phyloP scores from a whole-genome alignment of 2,888 invertebrate species.

The Rotaria macrura region DNA sequence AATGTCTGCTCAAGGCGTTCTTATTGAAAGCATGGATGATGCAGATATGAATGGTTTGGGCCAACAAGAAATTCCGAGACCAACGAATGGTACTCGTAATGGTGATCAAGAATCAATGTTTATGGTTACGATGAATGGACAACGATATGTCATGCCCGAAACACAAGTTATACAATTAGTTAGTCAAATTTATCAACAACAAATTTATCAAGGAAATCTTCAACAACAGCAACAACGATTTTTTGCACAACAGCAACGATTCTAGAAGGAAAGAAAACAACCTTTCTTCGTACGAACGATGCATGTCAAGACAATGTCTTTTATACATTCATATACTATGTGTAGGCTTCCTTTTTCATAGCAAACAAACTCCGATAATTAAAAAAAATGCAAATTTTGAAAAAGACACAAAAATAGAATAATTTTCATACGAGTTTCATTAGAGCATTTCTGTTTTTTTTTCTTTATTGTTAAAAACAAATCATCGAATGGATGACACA shows the following conservation, averaged over 20 bases:
- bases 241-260: not conserved
- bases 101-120: not conserved
- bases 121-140: not conserved
- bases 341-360: constrained; percentile 7
- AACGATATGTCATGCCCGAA: not conserved
- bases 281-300: not conserved
- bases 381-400: not conserved
- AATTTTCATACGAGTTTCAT: not conserved
- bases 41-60: not conserved
- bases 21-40: not conserved
- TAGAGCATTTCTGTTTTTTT: not conserved
- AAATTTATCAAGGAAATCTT: not conserved
- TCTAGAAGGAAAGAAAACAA: not conserved
- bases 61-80: not conserved
- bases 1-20: not conserved
- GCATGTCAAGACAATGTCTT: not conserved
- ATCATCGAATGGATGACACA: not conserved
- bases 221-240: not conserved
- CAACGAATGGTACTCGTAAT: not conserved
- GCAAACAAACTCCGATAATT: not conserved
- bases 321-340: not conserved
- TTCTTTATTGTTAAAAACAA: not conserved
- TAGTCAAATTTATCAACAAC: not conserved
- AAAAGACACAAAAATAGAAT: not conserved
- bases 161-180: not conserved